Percentiles rank a stretch among this genome's conserved stretches.
phyloP scores from a whole-genome alignment of 2,888 invertebrate genomes.

The Leptinotarsa tumamoca region DNA sequence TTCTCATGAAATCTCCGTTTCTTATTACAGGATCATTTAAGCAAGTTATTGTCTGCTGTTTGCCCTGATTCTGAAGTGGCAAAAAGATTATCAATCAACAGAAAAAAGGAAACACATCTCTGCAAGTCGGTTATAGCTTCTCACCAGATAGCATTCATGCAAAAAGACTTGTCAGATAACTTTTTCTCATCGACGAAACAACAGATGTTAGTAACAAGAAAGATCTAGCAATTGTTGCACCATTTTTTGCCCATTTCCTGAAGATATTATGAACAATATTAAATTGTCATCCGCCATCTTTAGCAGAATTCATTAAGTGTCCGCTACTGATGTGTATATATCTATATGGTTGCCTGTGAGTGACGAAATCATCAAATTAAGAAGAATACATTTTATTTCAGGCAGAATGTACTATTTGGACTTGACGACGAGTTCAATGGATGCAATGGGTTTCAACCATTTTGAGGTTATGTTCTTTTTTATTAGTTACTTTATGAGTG shows the following conservation, averaged over 20 bases:
- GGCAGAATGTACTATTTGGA: background rate
- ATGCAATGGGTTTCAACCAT: background rate
- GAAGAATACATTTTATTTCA: background rate
- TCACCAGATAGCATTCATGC: background rate
- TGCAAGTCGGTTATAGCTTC: background rate
- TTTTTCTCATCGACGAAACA: background rate
- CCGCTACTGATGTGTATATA: too few species aligned
- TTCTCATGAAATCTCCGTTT: background rate
- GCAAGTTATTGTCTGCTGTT: background rate
- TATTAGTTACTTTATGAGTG: background rate
- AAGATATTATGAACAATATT: background rate
- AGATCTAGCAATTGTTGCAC: too few species aligned
- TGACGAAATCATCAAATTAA: background rate
- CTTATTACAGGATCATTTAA: background rate
- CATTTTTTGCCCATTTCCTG: background rate
- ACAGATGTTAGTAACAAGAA: too few species aligned
- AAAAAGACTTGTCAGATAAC: background rate
- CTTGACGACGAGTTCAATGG: background rate
- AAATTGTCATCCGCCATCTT: background rate
- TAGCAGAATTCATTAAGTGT: background rate
- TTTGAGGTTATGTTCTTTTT: background rate
- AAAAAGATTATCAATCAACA: background rate
- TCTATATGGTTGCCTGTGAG: background rate
- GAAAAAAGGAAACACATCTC: background rate
- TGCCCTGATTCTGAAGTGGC: constrained; percentile 10